Base-by-base conservation (phyloP, 1,140 invertebrate species). In the Drosophila tristis region DNA sequence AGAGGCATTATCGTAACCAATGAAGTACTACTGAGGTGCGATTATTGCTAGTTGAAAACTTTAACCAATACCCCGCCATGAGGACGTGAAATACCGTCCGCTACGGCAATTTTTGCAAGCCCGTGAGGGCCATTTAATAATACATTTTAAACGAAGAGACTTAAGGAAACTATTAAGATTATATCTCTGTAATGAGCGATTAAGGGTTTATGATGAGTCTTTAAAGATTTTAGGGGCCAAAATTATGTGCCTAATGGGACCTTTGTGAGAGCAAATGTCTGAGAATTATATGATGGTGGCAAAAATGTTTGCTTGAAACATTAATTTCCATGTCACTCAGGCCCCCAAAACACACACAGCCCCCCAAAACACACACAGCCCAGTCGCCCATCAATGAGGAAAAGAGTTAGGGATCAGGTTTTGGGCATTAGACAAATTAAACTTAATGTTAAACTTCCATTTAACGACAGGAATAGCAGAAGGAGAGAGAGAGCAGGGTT, bases 31-130 rank as follows among this genome's bases (percentile, higher is more conserved):
- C 90, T 90, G 90, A 91, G 90, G 90, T 91, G 90, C 90, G 90
- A 91, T 90, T 91, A 91, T 91, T 91, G 90, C 90, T 91, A 91
- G 90, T 91, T 91, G 90, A 91, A 91, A 91, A 91, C 90, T 91
- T 90, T 91, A 95, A 96, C 96, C 96, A 97, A 98, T 97, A 97
- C 96, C 96, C 96, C 96, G 96, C 96, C 96, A 94, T 94, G 96
- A 94, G 95, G 95, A 95, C 95, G 96, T 97, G 96, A 96, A 97
- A 97, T 95, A 97, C 94, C 96, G 95, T 95, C 95, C 95, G 94
- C 95, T 96, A 95, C 93, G 96, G 96, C 96, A 97, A 97, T 97
- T 97, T 96, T 96, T 86, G 95, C 84, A 93, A 93, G 94, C 93
- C 94, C 92, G 93, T 92, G 87, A 92, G 93, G 93, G 92, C 89